Conservation (phyloP, 2,113 vertebrate species). For the Antennarius striatus region DNA sequence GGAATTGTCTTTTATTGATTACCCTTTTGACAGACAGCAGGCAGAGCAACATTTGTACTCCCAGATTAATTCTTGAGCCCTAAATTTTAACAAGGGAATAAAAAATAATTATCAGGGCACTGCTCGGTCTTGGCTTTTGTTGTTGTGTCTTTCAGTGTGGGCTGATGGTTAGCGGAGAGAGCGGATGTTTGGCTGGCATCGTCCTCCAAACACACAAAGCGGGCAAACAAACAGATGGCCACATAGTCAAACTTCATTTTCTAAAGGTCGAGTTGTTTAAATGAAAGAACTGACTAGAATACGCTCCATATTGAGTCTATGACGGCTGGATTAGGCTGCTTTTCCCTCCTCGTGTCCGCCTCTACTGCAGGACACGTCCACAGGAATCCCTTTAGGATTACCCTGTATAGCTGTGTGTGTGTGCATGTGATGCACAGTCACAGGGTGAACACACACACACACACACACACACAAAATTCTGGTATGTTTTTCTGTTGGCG, state of each 20-base stretch:
- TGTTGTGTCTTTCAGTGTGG: slow-evolving; percentile 17
- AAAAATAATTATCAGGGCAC: slow-evolving; percentile 42
- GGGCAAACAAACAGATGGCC: slow-evolving; percentile 45
- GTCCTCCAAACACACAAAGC: slow-evolving; percentile 15
- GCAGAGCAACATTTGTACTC: slow-evolving; percentile 46
- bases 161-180: slow-evolving; percentile 29
- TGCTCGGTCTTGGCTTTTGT: slow-evolving; percentile 24
- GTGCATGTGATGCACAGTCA: slow-evolving; percentile 52
- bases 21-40: slow-evolving; percentile 45
- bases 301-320: slow-evolving; percentile 12
- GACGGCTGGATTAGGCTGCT: slow-evolving; percentile 12
- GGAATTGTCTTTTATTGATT: slow-evolving; percentile 44
- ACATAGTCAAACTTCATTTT: slow-evolving; percentile 44
- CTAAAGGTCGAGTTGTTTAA: slow-evolving; percentile 45
- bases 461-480: slow-evolving; percentile 28
- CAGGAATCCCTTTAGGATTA: slow-evolving; percentile 58
- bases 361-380: slow-evolving; percentile 26
- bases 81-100: slow-evolving; percentile 46
- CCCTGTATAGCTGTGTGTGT: slow-evolving; percentile 20
- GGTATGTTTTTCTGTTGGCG: slow-evolving; percentile 51
- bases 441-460: slow-evolving; percentile 39
- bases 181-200: slow-evolving; percentile 5
- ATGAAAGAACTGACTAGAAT: slow-evolving; percentile 35
- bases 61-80: slow-evolving; percentile 44
- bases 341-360: slow-evolving; percentile 8